These are phyloP conservation scores for Perca flavescens DNA, from an alignment of 2,113 vertebrate species.

Conservation along the genomic window DNA sequence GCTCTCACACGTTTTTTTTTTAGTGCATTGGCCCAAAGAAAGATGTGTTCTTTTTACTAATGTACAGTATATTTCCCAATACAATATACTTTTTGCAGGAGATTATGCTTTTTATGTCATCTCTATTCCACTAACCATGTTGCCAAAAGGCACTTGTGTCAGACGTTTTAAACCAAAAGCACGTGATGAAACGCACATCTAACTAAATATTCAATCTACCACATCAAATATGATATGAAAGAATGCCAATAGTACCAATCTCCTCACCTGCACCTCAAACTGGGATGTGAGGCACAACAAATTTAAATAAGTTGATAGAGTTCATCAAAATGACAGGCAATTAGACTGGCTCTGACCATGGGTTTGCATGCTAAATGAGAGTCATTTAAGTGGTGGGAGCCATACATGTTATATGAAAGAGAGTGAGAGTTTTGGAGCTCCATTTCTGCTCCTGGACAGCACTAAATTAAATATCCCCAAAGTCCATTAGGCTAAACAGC, in stretches of 20 bases:
- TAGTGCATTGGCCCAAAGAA: neutral
- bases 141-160: neutral
- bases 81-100: neutral
- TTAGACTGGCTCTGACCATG: conserved; percentile 78
- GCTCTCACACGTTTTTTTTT: neutral
- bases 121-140: neutral
- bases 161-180: neutral
- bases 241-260: conserved; percentile 28
- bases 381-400: conserved; percentile 72
- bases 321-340: conserved; percentile 86
- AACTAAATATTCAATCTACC: conserved; percentile 12
- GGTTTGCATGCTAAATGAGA: conserved; percentile 80
- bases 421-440: conserved; percentile 64
- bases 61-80: neutral
- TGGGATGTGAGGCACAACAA: conserved; percentile 73
- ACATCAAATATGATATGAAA: conserved; percentile 18
- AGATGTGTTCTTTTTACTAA: neutral
- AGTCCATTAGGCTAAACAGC: conserved; percentile 86
- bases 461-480: conserved; percentile 84
- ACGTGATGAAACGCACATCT: conserved; percentile 10
- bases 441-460: conserved; percentile 75
- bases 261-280: conserved; percentile 60
- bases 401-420: conserved; percentile 75
- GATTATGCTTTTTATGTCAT: conserved; percentile 7
- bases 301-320: conserved; percentile 81